phyloP scores from a whole-genome alignment of 2,888 invertebrate species.

The Platypus cylindrus region DNA sequence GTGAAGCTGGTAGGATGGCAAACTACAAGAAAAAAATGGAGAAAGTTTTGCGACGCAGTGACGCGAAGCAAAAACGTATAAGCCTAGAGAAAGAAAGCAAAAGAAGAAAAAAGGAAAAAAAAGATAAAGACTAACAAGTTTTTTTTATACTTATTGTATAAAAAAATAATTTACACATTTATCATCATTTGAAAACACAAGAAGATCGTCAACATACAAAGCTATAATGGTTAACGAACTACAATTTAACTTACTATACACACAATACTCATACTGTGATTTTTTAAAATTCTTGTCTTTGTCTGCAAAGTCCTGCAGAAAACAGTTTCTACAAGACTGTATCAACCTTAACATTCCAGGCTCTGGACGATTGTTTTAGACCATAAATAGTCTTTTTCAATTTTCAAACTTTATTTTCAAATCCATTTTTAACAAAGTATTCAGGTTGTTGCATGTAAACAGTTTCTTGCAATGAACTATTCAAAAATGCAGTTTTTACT shows the following conservation, averaged over 20 bases:
- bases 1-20: too few relatives aligned
- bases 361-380: slow-evolving; percentile 14
- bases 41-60: too few relatives aligned
- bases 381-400: slow-evolving; percentile 16
- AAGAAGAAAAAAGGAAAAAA: too few relatives aligned
- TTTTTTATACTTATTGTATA: too few relatives aligned
- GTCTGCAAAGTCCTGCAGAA: too few relatives aligned
- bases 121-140: too few relatives aligned
- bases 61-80: too few relatives aligned
- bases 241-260: slow-evolving; percentile 1
- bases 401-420: slow-evolving; percentile 10
- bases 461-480: slow-evolving; percentile 13
- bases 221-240: slow-evolving; percentile 2
- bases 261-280: slow-evolving; percentile 4
- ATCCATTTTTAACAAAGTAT: neutral
- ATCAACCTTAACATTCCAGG: slow-evolving; percentile 14
- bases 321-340: too few relatives aligned
- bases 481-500: slow-evolving; percentile 6
- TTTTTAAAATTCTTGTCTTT: slow-evolving; percentile 3
- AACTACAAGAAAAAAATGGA: too few relatives aligned
- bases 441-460: slow-evolving; percentile 4
- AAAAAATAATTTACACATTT: too few relatives aligned
- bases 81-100: too few relatives aligned
- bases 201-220: slow-evolving; percentile 3
- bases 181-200: slow-evolving; percentile 3